Conservation (phyloP, 2,113 vertebrate species). For the Agapornis roseicollis region DNA sequence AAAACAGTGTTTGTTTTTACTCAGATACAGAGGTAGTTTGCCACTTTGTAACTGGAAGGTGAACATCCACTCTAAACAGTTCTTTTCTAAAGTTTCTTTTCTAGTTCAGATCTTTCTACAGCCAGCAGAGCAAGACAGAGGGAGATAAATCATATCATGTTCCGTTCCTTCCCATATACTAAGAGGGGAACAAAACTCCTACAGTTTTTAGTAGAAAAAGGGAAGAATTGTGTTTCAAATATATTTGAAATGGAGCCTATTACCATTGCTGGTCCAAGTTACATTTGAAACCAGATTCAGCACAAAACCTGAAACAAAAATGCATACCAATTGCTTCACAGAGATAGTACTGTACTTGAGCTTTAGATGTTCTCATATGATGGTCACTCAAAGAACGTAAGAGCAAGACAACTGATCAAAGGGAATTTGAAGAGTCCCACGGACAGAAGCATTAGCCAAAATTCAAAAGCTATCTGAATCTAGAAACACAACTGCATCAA, state of each 20-base stretch:
- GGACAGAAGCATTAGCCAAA: background rate
- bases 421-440: background rate
- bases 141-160: rapidly evolving
- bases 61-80: background rate
- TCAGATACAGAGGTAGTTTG: background rate
- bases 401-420: background rate
- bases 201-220: background rate
- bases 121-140: background rate
- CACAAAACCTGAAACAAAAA: background rate
- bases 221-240: background rate
- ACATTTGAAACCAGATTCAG: background rate
- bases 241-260: background rate
- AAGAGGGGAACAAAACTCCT: background rate
- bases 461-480: background rate
- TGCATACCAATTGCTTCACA: background rate
- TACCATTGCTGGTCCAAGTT: background rate
- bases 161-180: background rate
- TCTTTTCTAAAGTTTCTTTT: background rate
- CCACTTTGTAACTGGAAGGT: background rate
- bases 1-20: background rate
- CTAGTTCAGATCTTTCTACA: background rate
- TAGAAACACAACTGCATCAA: background rate
- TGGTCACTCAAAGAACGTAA: background rate
- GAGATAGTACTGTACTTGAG: background rate
- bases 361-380: background rate